Conservation (phyloP, 92 coral and sea anemone species). For the Paragorgia papillata region DNA sequence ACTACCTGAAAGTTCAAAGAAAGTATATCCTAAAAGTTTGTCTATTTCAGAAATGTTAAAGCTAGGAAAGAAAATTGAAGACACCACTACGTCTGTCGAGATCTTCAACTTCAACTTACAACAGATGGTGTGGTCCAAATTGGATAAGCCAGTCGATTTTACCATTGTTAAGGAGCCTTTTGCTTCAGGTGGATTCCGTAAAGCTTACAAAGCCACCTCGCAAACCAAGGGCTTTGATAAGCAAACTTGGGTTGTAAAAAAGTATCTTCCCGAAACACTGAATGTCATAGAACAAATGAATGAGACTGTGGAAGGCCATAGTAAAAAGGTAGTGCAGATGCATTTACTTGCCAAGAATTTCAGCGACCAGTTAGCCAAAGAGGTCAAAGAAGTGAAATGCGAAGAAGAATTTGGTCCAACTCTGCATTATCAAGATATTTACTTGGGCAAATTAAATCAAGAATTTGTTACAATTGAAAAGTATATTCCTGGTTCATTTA, state of each 20-base stretch:
- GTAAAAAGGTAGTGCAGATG: slow-evolving; percentile 27
- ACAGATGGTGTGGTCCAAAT: slow-evolving; percentile 50
- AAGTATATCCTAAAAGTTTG: slow-evolving; percentile 49
- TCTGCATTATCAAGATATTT: slow-evolving; percentile 18
- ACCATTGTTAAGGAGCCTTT: slow-evolving; percentile 42
- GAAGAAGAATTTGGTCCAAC: slow-evolving; percentile 25
- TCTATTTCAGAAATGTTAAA: slow-evolving; percentile 58
- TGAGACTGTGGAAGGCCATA: slow-evolving; percentile 33
- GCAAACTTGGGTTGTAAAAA: slow-evolving; percentile 34
- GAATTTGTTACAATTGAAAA: slow-evolving; percentile 29
- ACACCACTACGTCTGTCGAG: slow-evolving; percentile 47
- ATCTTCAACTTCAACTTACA: slow-evolving; percentile 43
- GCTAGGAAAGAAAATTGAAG: slow-evolving; percentile 49
- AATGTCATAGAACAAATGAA: slow-evolving; percentile 28
- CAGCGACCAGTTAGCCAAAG: not conserved
- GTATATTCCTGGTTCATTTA: slow-evolving; percentile 34
- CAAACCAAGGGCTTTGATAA: not conserved
- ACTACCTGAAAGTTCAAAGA: slow-evolving; percentile 1
- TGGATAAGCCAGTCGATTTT: slow-evolving; percentile 39
- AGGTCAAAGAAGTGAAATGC: not conserved
- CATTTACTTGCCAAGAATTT: slow-evolving; percentile 24
- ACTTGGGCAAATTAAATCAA: slow-evolving; percentile 19
- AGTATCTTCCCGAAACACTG: slow-evolving; percentile 12
- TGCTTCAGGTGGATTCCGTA: slow-evolving; percentile 40
- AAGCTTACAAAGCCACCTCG: slow-evolving; percentile 20